Base-by-base conservation (phyloP, 2,797 vertebrate genomes). In the Sebastes elongatus region DNA sequence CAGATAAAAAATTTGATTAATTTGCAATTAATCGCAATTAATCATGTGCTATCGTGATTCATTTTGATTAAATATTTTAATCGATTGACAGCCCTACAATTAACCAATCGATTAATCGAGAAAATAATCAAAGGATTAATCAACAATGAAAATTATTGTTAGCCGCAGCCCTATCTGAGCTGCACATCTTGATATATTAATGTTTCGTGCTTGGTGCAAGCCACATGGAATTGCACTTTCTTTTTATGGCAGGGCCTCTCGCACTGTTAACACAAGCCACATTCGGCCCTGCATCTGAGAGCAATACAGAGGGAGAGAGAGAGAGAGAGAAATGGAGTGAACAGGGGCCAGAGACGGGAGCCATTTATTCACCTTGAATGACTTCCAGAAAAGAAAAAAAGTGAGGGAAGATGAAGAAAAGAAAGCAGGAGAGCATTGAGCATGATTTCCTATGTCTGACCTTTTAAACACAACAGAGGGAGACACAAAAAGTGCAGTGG, bases 311-410 rank as follows among this genome's bases (percentile, higher is more conserved):
- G 56, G 14, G 38, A 61, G 61, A 76, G 67, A 55, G 30, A 89
- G 35, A 62, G 67, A 62, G 74, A 82, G 55, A 53, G 20, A 64
- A 80, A 52, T 4, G 18, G 69, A 76, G 35, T 57, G 70, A 84
- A 78, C 28, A 20, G 78, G 67, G 60, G 73, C 90, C 74, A 89
- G 71, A 78, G 60, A 87, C 80, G 68, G 66, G 64, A 86, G 82
- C 72, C 86, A 88, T 89, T 80, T 78, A 81, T 94, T 94, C 86
- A 88, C 90, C 89, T 92, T 76, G 76, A 91, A 90, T 90, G 90
- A 90, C 87, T 92, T 83, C 78, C 72, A 82, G 71, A 53, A 33
- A 33, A 22, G 53, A 56, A 22, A 57, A 59, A 74, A 81, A 35
- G 61, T 11, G 1, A 56, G 27, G 7, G 52, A 67, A 75, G 52